phyloP scores from a whole-genome alignment of 2,113 vertebrate genomes.

The Vulpes ferrilata region DNA sequence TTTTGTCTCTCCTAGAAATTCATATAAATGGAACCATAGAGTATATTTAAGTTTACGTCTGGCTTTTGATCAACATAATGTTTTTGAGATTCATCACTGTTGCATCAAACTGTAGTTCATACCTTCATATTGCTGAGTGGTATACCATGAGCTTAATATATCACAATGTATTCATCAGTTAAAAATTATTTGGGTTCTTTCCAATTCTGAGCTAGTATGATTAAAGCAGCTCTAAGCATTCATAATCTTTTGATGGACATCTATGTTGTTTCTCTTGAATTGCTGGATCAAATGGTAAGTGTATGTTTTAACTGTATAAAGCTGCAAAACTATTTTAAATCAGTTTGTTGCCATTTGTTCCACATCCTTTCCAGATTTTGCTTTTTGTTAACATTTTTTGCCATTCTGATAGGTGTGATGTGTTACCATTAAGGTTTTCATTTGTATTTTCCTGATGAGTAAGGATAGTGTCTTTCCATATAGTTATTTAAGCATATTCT shows the following conservation, averaged over 20 bases:
- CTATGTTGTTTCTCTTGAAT: neutral
- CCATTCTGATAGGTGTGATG: neutral
- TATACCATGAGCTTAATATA: neutral
- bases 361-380: neutral
- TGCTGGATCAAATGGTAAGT: neutral
- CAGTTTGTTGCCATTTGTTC: neutral
- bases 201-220: neutral
- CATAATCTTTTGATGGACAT: neutral
- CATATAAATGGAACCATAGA: neutral
- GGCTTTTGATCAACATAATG: neutral
- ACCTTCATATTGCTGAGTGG: neutral
- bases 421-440: slow-evolving; percentile 5
- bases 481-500: slow-evolving; percentile 7
- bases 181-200: slow-evolving; percentile 25
- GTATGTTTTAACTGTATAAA: neutral
- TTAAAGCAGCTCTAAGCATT: neutral
- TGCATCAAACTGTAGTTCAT: slow-evolving; percentile 15
- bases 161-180: slow-evolving; percentile 21
- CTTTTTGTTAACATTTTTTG: neutral
- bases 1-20: neutral
- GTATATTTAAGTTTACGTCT: neutral
- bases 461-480: slow-evolving; percentile 3
- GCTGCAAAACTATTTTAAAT: neutral
- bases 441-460: slow-evolving; percentile 26
- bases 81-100: slow-evolving; percentile 21